Evolutionary conservation across 2,797 vertebrate species (phyloP).

Genomic region (Rhynchotus rufescens): DNA sequence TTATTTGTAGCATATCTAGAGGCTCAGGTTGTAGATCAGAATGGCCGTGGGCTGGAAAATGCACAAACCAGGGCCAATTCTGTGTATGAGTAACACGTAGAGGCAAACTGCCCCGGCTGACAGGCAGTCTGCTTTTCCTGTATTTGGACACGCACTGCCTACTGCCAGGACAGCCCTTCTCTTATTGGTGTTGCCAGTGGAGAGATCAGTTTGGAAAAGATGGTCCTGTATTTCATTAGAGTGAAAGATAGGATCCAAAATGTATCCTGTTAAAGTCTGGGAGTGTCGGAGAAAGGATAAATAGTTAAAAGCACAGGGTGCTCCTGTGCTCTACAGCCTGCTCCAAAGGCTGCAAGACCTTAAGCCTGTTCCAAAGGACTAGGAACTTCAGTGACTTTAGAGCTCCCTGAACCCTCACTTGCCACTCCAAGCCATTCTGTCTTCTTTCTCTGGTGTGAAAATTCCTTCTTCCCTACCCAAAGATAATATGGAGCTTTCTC

Average conservation of each 20-base stretch:
- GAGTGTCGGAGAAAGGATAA: neutral
- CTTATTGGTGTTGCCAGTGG: neutral
- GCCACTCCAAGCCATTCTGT: neutral
- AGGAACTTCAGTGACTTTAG: neutral
- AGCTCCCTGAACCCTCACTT: neutral
- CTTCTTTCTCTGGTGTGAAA: accelerated
- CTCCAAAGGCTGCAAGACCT: neutral
- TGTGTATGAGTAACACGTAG: accelerated
- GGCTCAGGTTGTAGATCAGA: neutral
- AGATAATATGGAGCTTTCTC: neutral
- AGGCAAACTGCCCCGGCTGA: neutral
- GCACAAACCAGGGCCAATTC: neutral
- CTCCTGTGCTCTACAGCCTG: neutral
- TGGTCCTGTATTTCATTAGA: neutral
- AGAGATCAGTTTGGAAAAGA: neutral
- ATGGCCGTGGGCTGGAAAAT: neutral
- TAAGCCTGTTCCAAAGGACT: neutral
- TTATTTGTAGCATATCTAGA: neutral
- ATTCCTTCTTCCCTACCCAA: neutral
- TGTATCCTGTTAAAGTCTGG: neutral
- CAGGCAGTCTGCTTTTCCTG: neutral
- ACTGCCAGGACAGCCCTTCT: neutral
- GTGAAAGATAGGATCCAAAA: neutral
- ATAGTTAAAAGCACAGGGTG: accelerated
- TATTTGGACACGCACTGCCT: neutral